phyloP scores from a whole-genome alignment of 2,113 vertebrate species.

The Motacilla tschutschensis region DNA sequence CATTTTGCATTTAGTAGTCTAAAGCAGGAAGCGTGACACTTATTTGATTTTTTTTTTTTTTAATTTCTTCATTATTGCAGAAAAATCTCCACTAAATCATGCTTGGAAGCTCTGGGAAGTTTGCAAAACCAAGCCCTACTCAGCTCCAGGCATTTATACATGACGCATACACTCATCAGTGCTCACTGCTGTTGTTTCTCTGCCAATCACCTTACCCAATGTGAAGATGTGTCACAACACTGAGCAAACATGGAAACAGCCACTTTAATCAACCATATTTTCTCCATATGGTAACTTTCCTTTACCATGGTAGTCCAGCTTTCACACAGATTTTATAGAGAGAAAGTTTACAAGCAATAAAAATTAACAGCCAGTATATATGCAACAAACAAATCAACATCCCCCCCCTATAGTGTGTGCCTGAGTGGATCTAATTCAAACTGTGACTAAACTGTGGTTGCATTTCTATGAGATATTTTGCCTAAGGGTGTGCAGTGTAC shows the following conservation, averaged over 20 bases:
- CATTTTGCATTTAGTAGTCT: slow-evolving; percentile 14
- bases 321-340: slow-evolving; percentile 32
- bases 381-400: slow-evolving; percentile 35
- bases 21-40: neutral
- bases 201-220: slow-evolving; percentile 48
- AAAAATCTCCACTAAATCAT: slow-evolving; percentile 28
- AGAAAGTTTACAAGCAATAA: slow-evolving; percentile 45
- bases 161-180: slow-evolving; percentile 25
- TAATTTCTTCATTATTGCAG: neutral
- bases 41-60: neutral
- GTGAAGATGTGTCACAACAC: slow-evolving; percentile 60
- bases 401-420: neutral
- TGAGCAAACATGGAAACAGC: slow-evolving; percentile 40
- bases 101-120: slow-evolving; percentile 19
- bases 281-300: slow-evolving; percentile 55
- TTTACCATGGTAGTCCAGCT: slow-evolving; percentile 29
- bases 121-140: neutral
- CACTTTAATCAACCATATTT: slow-evolving; percentile 49
- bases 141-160: slow-evolving; percentile 26
- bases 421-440: slow-evolving; percentile 41
- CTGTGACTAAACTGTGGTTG: slow-evolving; percentile 32
- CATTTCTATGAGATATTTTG: slow-evolving; percentile 42
- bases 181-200: slow-evolving; percentile 42
- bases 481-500: slow-evolving; percentile 27
- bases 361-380: slow-evolving; percentile 36